Evolutionary conservation across 1,140 invertebrate species (phyloP).

Genomic region (Zaprionus davidi): DNA sequence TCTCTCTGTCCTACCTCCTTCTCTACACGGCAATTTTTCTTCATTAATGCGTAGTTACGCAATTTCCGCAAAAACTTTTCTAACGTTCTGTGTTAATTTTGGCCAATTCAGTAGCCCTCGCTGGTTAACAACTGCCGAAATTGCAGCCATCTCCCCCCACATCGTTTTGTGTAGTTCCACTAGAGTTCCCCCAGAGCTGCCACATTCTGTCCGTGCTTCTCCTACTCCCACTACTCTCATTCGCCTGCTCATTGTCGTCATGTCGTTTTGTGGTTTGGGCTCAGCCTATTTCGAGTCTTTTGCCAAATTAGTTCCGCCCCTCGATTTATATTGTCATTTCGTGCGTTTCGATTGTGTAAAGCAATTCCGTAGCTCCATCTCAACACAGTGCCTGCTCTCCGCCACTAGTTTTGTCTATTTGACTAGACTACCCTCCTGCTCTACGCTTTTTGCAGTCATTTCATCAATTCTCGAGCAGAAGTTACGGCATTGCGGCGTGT

Average conservation of each 20-base stretch:
- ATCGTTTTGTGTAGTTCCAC: not conserved
- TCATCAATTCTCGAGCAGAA: constrained; percentile 65
- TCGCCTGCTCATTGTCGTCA: constrained; percentile 61
- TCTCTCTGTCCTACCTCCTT: not conserved
- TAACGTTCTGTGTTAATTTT: constrained; percentile 73
- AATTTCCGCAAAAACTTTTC: constrained; percentile 76
- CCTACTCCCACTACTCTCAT: constrained; percentile 4
- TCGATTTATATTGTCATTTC: constrained; percentile 83
- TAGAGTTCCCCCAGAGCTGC: too few relatives aligned
- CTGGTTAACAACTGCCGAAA: constrained; percentile 45
- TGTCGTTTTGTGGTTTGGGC: constrained; percentile 65
- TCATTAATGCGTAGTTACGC: constrained; percentile 80
- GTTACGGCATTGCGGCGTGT: constrained; percentile 77
- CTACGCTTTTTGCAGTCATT: constrained; percentile 54
- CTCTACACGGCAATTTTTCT: constrained; percentile 64
- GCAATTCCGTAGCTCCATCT: constrained; percentile 59
- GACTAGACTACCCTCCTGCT: constrained; percentile 4
- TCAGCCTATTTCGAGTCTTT: constrained; percentile 80
- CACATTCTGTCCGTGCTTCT: not conserved
- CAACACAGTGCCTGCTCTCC: not conserved
- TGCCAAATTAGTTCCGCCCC: constrained; percentile 81
- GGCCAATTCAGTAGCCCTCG: constrained; percentile 62
- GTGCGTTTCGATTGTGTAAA: constrained; percentile 82
- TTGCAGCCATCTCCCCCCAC: constrained; percentile 29
- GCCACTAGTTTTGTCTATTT: constrained; percentile 30